A percentile compares a stretch with the other conserved stretches of the same genome.
Evolutionary conservation across 2,888 invertebrate species (phyloP).

Genomic region (Andrena bicolor): DNA sequence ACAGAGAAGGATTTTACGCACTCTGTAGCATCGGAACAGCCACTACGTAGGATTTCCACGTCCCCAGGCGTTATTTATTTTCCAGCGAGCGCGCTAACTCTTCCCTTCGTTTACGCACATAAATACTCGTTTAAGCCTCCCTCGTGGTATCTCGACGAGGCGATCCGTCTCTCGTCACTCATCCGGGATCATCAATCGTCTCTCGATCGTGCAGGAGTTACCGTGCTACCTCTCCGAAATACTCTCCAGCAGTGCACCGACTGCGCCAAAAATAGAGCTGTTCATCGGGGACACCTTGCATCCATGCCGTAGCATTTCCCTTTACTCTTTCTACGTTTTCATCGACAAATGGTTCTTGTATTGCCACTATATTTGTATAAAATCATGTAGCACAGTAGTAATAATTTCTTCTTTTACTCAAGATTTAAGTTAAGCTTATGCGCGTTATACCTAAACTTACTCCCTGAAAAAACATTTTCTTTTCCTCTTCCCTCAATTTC

Average conservation of each 20-base stretch:
- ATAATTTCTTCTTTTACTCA: too few species aligned
- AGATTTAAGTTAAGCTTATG: too few species aligned
- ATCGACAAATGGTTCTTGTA: constrained; percentile 3
- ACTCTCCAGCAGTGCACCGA: constrained; percentile 20
- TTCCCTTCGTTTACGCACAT: constrained; percentile 74
- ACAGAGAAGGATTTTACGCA: constrained; percentile 68
- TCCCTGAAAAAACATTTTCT: too few species aligned
- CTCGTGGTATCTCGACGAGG: constrained; percentile 62
- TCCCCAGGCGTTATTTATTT: constrained; percentile 69
- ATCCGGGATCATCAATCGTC: constrained; percentile 71
- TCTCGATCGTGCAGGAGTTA: constrained; percentile 64
- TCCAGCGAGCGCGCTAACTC: constrained; percentile 64
- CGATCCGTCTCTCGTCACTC: constrained; percentile 74
- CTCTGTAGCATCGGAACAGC: constrained; percentile 52
- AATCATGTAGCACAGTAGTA: too few species aligned
- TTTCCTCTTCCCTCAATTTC: too few species aligned
- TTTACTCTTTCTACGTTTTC: not conserved
- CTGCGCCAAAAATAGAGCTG: constrained; percentile 49
- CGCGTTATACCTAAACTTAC: too few species aligned
- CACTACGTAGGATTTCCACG: constrained; percentile 67
- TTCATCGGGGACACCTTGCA: constrained; percentile 49
- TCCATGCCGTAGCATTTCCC: not conserved
- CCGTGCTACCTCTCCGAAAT: constrained; percentile 44
- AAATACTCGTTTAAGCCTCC: constrained; percentile 74
- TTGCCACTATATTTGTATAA: not conserved